phyloP scores from a whole-genome alignment of 1,140 invertebrate genomes.

The Tribolium castaneum region DNA sequence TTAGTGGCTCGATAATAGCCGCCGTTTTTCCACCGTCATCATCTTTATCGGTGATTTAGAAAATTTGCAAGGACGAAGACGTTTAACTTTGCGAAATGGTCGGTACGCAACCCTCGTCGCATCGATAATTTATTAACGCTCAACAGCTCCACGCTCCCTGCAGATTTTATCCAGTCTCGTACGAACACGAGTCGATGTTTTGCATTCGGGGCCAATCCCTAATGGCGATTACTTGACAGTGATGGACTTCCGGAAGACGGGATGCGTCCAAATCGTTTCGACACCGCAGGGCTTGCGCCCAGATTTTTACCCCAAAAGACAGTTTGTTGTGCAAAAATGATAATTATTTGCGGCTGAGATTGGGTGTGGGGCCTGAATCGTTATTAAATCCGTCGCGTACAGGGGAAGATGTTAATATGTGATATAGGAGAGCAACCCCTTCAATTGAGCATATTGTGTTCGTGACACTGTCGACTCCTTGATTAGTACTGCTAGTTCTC shows the following conservation, averaged over 20 bases:
- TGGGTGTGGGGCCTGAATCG: not conserved
- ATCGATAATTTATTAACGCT: conserved; percentile 47
- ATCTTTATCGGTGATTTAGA: conserved; percentile 44
- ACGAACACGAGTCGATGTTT: conserved; percentile 42
- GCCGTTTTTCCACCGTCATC: not conserved
- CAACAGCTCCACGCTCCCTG: conserved; percentile 41
- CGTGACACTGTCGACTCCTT: conserved; percentile 30
- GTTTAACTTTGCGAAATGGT: conserved; percentile 38
- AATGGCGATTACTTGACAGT: conserved; percentile 55
- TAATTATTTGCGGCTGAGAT: too few species aligned
- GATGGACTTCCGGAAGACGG: conserved; percentile 47
- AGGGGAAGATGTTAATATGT: conserved; percentile 34
- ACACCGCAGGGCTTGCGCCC: not conserved
- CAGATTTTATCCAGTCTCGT: conserved; percentile 47
- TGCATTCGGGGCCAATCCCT: conserved; percentile 54
- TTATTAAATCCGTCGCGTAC: conserved; percentile 3
- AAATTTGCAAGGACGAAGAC: conserved; percentile 45
- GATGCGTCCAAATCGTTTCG: not conserved
- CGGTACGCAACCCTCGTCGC: conserved; percentile 43
- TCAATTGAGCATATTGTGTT: conserved; percentile 30
- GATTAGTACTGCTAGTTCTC: conserved; percentile 11
- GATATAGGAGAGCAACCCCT: conserved; percentile 31
- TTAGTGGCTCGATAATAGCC: not conserved
- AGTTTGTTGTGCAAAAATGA: too few species aligned
- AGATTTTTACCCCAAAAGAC: too few species aligned